These are phyloP conservation scores for Polyommatus iphigenia DNA, from an alignment of 2,888 invertebrate genomes.

Conservation along the genomic window DNA sequence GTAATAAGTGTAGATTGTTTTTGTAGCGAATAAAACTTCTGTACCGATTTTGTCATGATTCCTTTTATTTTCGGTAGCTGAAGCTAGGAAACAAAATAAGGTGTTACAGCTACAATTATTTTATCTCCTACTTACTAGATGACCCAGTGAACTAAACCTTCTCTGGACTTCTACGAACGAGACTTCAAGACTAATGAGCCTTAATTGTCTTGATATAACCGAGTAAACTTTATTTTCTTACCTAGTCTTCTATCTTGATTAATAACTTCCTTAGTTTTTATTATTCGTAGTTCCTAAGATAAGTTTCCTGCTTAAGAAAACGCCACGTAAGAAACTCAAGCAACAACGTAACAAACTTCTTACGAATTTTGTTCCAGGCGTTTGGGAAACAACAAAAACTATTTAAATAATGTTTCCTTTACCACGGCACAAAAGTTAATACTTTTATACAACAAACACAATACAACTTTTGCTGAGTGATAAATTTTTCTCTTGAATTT, in stretches of 20 bases:
- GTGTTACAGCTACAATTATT: no score
- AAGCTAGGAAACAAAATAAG: no score
- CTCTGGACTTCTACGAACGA: no score
- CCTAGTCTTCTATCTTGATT: neutral
- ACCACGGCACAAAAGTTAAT: neutral
- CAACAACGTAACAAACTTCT: neutral
- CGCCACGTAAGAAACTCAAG: neutral
- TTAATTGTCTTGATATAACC: no score
- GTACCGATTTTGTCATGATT: no score
- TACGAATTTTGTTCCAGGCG: neutral
- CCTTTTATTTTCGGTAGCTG: no score
- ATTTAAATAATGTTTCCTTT: neutral
- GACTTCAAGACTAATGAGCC: no score
- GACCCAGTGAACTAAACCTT: no score
- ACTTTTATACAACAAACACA: neutral
- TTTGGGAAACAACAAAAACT: constrained; percentile 14
- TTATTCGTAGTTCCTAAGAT: no score
- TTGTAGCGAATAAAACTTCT: no score
- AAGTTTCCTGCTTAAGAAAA: neutral
- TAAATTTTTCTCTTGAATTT: neutral
- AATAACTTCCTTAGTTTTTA: neutral
- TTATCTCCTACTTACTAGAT: no score
- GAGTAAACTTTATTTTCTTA: neutral
- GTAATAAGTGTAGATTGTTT: neutral
- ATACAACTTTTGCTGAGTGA: neutral